phyloP scores from a whole-genome alignment of 2,888 invertebrate genomes.

The Leucoptera coffeella region DNA sequence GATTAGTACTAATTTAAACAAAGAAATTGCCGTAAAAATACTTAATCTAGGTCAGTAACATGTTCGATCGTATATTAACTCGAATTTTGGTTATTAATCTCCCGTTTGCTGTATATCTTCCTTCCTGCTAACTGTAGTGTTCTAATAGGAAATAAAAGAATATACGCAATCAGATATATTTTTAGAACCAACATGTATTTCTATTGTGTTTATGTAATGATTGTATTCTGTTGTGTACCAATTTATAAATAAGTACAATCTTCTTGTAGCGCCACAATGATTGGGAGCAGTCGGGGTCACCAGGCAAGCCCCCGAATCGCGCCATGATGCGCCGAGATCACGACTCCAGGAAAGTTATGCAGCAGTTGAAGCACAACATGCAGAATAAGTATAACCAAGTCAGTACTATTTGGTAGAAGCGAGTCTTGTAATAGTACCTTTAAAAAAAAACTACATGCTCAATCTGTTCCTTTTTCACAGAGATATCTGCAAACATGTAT shows the following conservation, averaged over 20 bases:
- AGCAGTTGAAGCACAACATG: constrained; percentile 34
- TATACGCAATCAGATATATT: constrained; percentile 1
- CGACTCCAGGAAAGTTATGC: constrained; percentile 41
- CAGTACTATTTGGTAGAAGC: background rate
- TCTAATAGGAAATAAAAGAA: background rate
- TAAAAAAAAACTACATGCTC: no score
- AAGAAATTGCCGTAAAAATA: no score
- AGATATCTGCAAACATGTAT: no score
- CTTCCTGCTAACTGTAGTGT: background rate
- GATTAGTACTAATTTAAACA: no score
- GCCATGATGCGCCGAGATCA: constrained; percentile 35
- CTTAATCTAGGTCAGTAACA: no score
- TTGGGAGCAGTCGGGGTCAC: constrained; percentile 23
- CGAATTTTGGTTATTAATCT: no score
- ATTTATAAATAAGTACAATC: no score
- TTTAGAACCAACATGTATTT: background rate
- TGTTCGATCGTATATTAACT: no score
- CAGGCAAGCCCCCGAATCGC: constrained; percentile 33
- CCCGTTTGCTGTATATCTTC: no score
- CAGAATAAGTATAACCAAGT: constrained; percentile 41
- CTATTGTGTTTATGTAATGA: background rate
- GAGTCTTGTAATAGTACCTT: no score
- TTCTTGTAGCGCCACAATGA: constrained; percentile 21
- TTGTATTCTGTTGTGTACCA: no score
- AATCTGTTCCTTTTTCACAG: no score